phyloP scores from a whole-genome alignment of 2,797 vertebrate genomes.

The Smutsia gigantea region DNA sequence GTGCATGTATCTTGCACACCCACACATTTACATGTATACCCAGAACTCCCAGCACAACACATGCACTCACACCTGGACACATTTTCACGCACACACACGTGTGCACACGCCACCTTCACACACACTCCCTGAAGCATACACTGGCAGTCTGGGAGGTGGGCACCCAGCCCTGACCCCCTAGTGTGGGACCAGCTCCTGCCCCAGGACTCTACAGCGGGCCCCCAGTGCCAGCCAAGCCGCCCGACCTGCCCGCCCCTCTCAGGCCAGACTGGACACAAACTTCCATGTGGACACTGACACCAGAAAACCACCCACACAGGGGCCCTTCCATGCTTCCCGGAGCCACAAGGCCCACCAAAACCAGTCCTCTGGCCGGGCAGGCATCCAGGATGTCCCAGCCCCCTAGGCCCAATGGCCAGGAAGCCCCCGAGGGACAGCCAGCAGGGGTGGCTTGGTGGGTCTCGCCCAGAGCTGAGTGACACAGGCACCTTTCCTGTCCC shows the following conservation, averaged over 20 bases:
- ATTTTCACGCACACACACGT: not conserved
- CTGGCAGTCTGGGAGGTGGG: not conserved
- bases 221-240: too few relatives aligned
- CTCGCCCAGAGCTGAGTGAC: not conserved
- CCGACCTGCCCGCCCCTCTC: not conserved
- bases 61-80: not conserved
- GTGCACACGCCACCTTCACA: accelerated
- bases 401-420: not conserved
- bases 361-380: not conserved
- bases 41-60: not conserved
- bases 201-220: too few relatives aligned
- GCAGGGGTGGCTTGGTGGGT: too few relatives aligned
- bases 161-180: too few relatives aligned
- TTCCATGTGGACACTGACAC: not conserved
- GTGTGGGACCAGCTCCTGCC: too few relatives aligned
- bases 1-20: not conserved
- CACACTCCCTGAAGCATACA: accelerated
- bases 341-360: not conserved
- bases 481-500: accelerated
- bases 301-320: not conserved
- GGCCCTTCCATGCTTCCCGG: too few relatives aligned
- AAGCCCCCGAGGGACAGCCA: not conserved
- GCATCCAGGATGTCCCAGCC: not conserved
- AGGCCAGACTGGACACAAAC: not conserved
- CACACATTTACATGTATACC: not conserved